Base-by-base conservation (phyloP, 2,113 vertebrate genomes). In the Prionailurus viverrinus region DNA sequence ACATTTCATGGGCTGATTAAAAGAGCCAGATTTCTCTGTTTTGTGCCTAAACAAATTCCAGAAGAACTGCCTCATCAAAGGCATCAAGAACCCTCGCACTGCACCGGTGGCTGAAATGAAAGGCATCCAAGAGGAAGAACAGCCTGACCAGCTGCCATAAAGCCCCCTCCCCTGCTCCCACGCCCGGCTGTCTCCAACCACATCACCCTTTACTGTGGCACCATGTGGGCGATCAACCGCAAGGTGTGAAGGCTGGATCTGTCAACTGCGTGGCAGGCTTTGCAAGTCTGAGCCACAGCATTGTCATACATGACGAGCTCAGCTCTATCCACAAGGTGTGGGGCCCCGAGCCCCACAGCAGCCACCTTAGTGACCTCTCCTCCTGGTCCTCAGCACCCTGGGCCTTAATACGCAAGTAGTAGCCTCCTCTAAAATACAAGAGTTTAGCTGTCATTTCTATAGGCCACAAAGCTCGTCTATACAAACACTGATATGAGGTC, bases 51-150 rank as follows among this genome's bases (percentile, higher is more conserved):
- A 94, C 78, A 69, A 7, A 91, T 97, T 94, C 83, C 89, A 92
- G 66, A 97, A 90, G 82, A 16, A n/a, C 15, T 93, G 78, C 84
- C 95, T 71, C 90, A 81, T 63, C 96, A 65, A 66, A 96, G 84
- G 95, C 93, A 61, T 87, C 71, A 39, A 76, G 96, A 97, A 39
- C 63, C 94, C 89, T 82, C 8, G 23, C 65, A 71, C 18, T 82
- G 31, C 18, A 9, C 2, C 8, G 18, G 97, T 33, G 74, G 86
- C 95, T 91, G 83, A 91, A 96, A 94, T 7, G 48, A 94, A 69
- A 68, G 39, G 73, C 65, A 81, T 66, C 93, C 29, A 51, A 90
- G 55, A 63, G 81, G 61, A 25, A n/a, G 31, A 76, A 33, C 27
- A 78, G 33, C 5, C 14, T 19, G 58, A 39, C 61, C n/a, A 90